phyloP scores from a whole-genome alignment of 2,797 vertebrate species.

The Fundulus diaphanus region DNA sequence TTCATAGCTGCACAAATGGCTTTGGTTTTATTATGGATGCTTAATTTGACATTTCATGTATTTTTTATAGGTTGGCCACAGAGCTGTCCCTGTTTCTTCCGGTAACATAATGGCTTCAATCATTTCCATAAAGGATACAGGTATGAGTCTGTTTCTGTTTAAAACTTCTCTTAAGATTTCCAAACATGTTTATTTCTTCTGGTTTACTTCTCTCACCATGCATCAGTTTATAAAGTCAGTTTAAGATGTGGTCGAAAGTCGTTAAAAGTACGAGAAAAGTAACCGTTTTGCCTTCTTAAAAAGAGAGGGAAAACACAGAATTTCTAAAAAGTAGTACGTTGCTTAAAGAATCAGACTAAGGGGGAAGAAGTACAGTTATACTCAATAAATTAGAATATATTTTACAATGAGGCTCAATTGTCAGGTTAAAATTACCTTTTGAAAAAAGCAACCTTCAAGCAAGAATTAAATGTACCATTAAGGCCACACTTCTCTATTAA shows the following conservation, averaged over 20 bases:
- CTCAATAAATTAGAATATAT: too few species aligned
- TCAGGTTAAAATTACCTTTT: too few species aligned
- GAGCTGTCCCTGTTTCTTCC: constrained; percentile 12
- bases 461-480: too few species aligned
- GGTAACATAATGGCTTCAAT: constrained; percentile 56
- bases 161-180: not conserved
- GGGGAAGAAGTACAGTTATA: too few species aligned
- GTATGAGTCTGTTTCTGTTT: constrained; percentile 39
- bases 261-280: not conserved
- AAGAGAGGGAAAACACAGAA: not conserved
- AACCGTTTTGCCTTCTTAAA: not conserved
- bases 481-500: too few species aligned
- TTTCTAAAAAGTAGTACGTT: too few species aligned
- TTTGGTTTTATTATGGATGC: constrained; percentile 3
- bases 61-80: constrained; percentile 53
- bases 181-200: not conserved
- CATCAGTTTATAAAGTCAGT: not conserved
- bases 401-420: too few species aligned
- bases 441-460: too few species aligned
- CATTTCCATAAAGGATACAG: constrained; percentile 47
- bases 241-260: not conserved
- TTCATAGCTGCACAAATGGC: not conserved
- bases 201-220: not conserved
- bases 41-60: constrained; percentile 20
- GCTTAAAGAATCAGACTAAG: too few species aligned